Evolutionary conservation across 2,888 invertebrate genomes (phyloP).

Genomic region (Lasioglossum lativentre): DNA sequence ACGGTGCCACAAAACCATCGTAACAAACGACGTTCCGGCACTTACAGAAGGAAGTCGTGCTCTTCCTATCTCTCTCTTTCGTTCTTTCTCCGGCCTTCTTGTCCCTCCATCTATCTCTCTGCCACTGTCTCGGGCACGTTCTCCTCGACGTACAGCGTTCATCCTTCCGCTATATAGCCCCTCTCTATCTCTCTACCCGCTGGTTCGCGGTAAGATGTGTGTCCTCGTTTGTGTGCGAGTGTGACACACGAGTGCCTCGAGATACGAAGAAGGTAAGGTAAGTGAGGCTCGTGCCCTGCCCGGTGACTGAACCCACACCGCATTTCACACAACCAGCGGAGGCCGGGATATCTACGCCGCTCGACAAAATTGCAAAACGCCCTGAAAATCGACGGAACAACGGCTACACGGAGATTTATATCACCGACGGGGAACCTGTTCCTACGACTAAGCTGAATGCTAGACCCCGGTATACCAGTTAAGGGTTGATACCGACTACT

Average conservation of each 20-base stretch:
- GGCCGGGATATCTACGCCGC: conserved; percentile 34
- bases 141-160: conserved; percentile 59
- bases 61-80: background rate
- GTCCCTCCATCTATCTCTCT: conserved; percentile 11
- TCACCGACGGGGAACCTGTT: background rate
- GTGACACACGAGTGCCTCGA: conserved; percentile 70
- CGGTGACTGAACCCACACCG: conserved; percentile 81
- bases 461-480: no score
- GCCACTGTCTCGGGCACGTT: conserved; percentile 62
- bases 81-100: background rate
- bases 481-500: no score
- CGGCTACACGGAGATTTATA: background rate
- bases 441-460: background rate
- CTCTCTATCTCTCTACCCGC: background rate
- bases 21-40: conserved; percentile 53
- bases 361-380: background rate
- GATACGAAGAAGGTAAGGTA: conserved; percentile 74
- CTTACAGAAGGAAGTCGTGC: conserved; percentile 64
- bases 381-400: background rate
- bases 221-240: conserved; percentile 27
- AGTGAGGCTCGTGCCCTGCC: conserved; percentile 75
- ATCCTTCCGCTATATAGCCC: conserved; percentile 48
- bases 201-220: conserved; percentile 10
- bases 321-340: conserved; percentile 49
- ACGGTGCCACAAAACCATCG: conserved; percentile 47